Conservation (phyloP, 2,113 vertebrate genomes). For the Apistogramma diplotaenia region DNA sequence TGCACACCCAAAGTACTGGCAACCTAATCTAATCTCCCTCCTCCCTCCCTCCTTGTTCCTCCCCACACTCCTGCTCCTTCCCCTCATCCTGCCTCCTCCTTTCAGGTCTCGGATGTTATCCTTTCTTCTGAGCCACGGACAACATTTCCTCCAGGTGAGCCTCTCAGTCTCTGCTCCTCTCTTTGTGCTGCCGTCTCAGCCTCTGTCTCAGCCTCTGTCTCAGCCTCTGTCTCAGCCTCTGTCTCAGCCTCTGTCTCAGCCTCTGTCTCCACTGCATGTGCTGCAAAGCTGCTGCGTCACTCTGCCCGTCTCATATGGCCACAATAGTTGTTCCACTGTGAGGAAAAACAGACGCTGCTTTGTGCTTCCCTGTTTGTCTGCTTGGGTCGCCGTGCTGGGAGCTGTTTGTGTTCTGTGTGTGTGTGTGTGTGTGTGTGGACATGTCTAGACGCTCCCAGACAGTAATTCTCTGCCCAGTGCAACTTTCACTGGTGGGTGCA, state of each 20-base stretch:
- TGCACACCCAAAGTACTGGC: constrained; percentile 48
- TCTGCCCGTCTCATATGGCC: constrained; percentile 29
- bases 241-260: neutral
- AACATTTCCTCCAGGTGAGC: constrained; percentile 62
- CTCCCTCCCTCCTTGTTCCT: neutral
- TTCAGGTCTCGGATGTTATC: constrained; percentile 58
- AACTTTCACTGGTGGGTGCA: constrained; percentile 2
- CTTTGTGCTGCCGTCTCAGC: constrained; percentile 21
- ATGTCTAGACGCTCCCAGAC: constrained; percentile 60
- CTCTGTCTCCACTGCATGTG: constrained; percentile 25
- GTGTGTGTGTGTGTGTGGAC: neutral
- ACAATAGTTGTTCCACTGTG: neutral
- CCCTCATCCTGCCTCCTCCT: constrained; percentile 23
- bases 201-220: neutral
- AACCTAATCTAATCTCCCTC: constrained; percentile 49
- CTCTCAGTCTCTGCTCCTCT: neutral
- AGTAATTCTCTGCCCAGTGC: neutral
- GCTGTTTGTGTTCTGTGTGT: neutral
- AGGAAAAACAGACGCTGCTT: neutral
- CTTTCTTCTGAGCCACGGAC: constrained; percentile 42
- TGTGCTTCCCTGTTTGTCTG: neutral
- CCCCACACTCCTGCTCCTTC: constrained; percentile 3
- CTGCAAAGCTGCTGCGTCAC: constrained; percentile 76
- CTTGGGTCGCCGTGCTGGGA: neutral
- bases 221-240: constrained; percentile 9